Evolutionary conservation across 2,113 vertebrate genomes (phyloP), one percentile per base, ranked within the genome.

Genomic region (Microcebus jonahi): DNA sequence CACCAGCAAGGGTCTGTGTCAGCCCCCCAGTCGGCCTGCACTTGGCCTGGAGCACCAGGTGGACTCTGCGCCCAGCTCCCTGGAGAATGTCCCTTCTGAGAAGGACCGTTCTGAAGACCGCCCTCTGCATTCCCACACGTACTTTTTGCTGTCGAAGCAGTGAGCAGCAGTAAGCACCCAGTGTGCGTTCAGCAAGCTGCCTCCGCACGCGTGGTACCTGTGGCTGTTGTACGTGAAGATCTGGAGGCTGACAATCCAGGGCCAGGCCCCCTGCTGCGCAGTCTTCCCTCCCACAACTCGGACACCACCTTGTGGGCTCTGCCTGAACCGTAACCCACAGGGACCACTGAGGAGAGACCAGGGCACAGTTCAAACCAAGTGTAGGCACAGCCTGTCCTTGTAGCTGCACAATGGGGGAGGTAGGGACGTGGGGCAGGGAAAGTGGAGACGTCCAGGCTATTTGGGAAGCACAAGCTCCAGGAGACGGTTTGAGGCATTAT

Each of bases 151-250:
- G 15, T 63, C 39, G 84, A 99, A 99, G 97, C 99, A 99, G 91
- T 99, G 99, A 18, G 99, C 99, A 0, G 99, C 99, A 20, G 99
- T 99, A 4, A 99, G 97, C 88, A 99, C 97, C 99, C 99, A 99
- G 88, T 61, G 75, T 48, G 98, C 6, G 0, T 97, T 83, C 89
- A 99, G 98, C 97, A 99, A 79, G 81, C 97, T 98, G 84, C 99
- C 99, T 87, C 99, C 99, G 70, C 99, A 99, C 2, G 98, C 45
- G 8, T 99, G 99, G 55, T 39, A 95, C 5, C 12, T 1, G 4
- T 0, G 18, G 15, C 0, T 98, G 18, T 81, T 73, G 42, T 81
- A 90, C 8, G 83, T 93, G 94, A 95, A 93, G 59, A 96, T 36
- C 98, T 99, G 99, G 34, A 99, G 92, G 84, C 99, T 99, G 91